phyloP scores from a whole-genome alignment of 2,888 invertebrate species.

The Orchesella flavescens region DNA sequence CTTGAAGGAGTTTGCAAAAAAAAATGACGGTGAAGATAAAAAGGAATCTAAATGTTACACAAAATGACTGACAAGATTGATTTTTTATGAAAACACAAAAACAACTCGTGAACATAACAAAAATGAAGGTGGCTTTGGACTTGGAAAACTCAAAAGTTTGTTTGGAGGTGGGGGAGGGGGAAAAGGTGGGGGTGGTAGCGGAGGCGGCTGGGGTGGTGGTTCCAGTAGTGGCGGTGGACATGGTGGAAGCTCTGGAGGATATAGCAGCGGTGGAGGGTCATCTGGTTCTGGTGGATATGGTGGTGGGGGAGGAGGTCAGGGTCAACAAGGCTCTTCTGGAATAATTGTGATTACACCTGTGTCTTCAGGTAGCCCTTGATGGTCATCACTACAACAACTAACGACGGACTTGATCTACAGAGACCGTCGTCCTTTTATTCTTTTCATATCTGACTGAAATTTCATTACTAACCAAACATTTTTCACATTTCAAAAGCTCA shows the following conservation, averaged over 20 bases:
- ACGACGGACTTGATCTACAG: too few species aligned
- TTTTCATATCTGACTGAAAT: too few species aligned
- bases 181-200: conserved; percentile 19
- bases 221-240: conserved; percentile 18
- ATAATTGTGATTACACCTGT: conserved; percentile 60
- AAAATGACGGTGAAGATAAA: background rate
- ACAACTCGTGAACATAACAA: too few species aligned
- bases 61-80: conserved; percentile 7
- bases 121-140: conserved; percentile 6
- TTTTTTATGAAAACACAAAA: conserved; percentile 14
- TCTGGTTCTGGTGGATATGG: conserved; percentile 5
- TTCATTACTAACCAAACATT: too few species aligned
- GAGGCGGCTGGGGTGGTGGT: background rate
- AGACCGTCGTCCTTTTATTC: too few species aligned
- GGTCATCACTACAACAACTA: background rate
- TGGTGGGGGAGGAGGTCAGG: conserved; percentile 5
- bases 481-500: too few species aligned
- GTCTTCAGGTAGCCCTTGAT: conserved; percentile 35
- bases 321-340: conserved; percentile 53
- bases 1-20: too few species aligned
- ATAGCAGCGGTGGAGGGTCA: background rate
- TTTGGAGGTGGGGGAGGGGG: conserved; percentile 15
- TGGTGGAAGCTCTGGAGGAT: background rate
- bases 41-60: background rate
- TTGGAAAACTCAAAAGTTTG: conserved; percentile 34